Evolutionary conservation across 2,888 invertebrate genomes (phyloP).

Genomic region (Aphidoletes aphidimyza): DNA sequence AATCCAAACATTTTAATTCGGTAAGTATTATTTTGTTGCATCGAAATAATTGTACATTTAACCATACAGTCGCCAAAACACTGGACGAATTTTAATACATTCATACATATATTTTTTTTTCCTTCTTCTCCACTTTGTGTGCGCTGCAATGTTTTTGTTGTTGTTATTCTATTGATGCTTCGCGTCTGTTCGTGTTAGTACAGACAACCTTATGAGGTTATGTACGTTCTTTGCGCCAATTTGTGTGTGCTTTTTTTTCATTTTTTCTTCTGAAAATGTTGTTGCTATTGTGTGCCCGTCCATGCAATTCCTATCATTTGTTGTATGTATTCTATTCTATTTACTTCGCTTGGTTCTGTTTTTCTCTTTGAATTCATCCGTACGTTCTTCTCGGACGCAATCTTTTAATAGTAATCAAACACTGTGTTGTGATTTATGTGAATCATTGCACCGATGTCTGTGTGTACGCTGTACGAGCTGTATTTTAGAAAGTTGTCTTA

Average conservation of each 20-base stretch:
- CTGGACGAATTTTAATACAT: background rate
- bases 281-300: background rate
- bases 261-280: slow-evolving; percentile 11
- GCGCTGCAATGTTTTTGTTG: background rate
- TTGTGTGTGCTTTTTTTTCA: background rate
- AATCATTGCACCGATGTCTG: background rate
- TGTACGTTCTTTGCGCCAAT: slow-evolving; percentile 54
- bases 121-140: background rate
- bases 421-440: background rate
- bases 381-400: background rate
- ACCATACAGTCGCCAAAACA: background rate
- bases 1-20: slow-evolving; percentile 32
- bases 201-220: slow-evolving; percentile 53
- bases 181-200: background rate
- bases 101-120: too few relatives aligned
- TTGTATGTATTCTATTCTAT: slow-evolving; percentile 12
- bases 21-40: slow-evolving; percentile 3
- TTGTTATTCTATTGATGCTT: slow-evolving; percentile 29
- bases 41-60: too few relatives aligned
- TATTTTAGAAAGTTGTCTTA: slow-evolving; percentile 54
- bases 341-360: too few relatives aligned
- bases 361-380: background rate
- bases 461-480: background rate
- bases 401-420: background rate
- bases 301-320: background rate